Evolutionary conservation across 2,888 invertebrate species (phyloP), one percentile per base, ranked within the genome.

Genomic region (Troides helena): DNA sequence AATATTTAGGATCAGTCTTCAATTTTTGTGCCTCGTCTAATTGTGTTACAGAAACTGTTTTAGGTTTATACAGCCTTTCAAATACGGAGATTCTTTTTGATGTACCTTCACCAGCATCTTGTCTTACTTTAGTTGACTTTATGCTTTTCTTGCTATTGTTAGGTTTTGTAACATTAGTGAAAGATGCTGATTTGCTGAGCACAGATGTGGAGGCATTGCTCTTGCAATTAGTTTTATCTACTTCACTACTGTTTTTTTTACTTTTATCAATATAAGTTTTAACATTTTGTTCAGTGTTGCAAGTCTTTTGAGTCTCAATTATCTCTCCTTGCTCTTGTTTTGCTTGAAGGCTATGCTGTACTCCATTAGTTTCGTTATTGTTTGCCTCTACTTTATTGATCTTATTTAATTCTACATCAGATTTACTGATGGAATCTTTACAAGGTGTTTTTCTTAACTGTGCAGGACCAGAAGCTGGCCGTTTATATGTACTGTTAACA

Each of bases 61-160:
- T 92, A 0, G 89, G 89, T 72, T 90, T 89, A 69, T 90, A 91
- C 0, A 91, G 74, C 39, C 92, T 77, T 23, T 92, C 91, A 62
- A 92, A 92, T 0, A 91, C 91, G 0, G 90, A 86, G 74, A 86
- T 81, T 23, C 78, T 74, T 60, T 57, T 57, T 14, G 62, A 43
- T 25, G 72, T 72, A 4, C 65, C 30, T 67, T 77, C 75, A 12
- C 72, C 30, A 57, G 64, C 69, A 21, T 62, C 69, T 59, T 72
- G 64, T 23, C 70, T 64, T 39, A 62, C 25, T 67, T 78, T 76
- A 17, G 76, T 66, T 4, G 78, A 71, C 57, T 75, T 77, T 5
- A 83, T 65, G 72, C 84, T 82, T 14, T 84, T 85, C 65, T 82
- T 36, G 69, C 63, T 5, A 67, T 67, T 3, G 70, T 68, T 2